Evolutionary conservation across 1,140 invertebrate species (phyloP), one percentile per base, ranked within the genome.

Genomic region (Penaeus vannamei): DNA sequence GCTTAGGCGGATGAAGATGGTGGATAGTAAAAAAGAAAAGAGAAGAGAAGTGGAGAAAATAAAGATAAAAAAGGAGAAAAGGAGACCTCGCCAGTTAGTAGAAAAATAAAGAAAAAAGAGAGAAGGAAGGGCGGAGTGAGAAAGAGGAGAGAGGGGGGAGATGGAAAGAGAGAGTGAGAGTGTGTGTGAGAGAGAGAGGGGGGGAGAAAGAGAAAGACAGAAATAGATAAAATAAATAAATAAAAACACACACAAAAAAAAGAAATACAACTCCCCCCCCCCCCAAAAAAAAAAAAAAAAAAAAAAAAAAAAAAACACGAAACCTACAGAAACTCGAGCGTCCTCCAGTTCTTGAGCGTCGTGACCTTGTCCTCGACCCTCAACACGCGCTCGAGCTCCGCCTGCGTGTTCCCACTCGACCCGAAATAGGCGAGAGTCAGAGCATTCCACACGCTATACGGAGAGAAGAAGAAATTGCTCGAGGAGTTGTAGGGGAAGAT

Each of bases 391-490:
- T 81, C 36, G 3, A 87, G 60, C 29, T 87, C 53, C 53, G 7
- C 10, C 53, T 53, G 53, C 53, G 53, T 53, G 53, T 53, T 53
- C 0, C 53, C 53, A 0, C 8, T 17, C 53, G 53, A 53, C 5
- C 53, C 53, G 53, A 97, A 97, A 92, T 97, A 97, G 0, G 96
- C 95, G 23, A 98, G 93, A 23, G 95, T 92, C 20, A 98, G 92
- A 0, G 97, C 95, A 86, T 97, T 95, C 92, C 97, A 95, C n/a
- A 97, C 95, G 90, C 96, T 97, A 92, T 96, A 96, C 0, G 97
- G 97, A 26, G 97, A 98, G 92, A 97, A 97, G 94, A 98, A 97
- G 14, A 98, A 92, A 92, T 97, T 98, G 32, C 77, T 53, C 5
- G 53, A 53, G 53, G 53, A 0, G 82, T 89, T 89, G 82, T 89